phyloP scores from a whole-genome alignment of 30 jellyfish, hydroid and myxozoan species.

The Aurelia aurita region DNA sequence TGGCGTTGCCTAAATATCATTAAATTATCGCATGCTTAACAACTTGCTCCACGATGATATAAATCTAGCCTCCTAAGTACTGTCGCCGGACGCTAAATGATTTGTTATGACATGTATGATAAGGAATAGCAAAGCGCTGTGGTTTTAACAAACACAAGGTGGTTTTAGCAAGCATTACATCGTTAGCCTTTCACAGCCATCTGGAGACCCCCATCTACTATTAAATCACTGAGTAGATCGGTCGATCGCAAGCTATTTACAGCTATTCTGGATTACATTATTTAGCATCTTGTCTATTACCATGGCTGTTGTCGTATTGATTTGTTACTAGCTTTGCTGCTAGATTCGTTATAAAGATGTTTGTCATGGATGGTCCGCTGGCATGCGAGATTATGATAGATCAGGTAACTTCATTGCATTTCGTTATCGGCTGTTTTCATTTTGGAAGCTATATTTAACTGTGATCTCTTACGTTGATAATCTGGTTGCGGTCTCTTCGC shows the following conservation, averaged over 20 bases:
- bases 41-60: neutral
- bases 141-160: too few relatives aligned
- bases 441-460: too few relatives aligned
- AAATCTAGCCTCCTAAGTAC: neutral
- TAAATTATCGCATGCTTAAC: neutral
- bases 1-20: slow-evolving; percentile 10
- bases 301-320: too few relatives aligned
- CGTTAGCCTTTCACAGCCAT: neutral
- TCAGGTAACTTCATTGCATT: slow-evolving; percentile 24
- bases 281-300: too few relatives aligned
- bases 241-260: too few relatives aligned
- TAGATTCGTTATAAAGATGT: slow-evolving; percentile 10
- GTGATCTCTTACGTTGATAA: too few relatives aligned
- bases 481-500: too few relatives aligned
- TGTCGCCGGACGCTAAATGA: too few relatives aligned
- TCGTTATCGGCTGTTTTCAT: too few relatives aligned
- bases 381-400: slow-evolving; percentile 77
- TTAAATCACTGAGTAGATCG: neutral
- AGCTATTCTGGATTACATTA: too few relatives aligned
- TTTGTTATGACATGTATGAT: too few relatives aligned
- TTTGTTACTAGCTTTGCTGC: neutral
- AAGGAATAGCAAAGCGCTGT: too few relatives aligned
- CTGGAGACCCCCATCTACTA: neutral
- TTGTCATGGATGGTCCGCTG: slow-evolving; percentile 48
- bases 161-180: neutral